Evolutionary conservation across 2,113 vertebrate species (phyloP).

Genomic region (Anas platyrhynchos): DNA sequence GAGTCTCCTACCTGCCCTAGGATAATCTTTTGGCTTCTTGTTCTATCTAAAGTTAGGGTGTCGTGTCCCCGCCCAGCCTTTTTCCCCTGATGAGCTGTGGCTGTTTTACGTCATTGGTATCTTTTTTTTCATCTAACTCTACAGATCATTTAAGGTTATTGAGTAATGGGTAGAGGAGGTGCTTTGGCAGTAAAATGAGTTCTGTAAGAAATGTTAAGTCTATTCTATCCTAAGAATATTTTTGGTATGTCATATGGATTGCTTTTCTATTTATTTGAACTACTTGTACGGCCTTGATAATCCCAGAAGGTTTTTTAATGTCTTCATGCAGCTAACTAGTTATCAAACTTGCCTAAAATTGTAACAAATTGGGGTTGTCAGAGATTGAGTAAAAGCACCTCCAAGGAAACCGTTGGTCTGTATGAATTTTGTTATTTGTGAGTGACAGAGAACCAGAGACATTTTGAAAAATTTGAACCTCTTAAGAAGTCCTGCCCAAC

Average conservation of each 20-base stretch:
- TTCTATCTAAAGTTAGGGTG: not conserved
- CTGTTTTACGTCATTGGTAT: not conserved
- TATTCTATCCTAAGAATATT: accelerated
- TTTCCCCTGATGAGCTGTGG: not conserved
- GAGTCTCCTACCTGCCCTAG: not conserved
- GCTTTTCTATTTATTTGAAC: not conserved
- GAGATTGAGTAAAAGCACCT: not conserved
- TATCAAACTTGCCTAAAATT: not conserved
- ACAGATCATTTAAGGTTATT: not conserved
- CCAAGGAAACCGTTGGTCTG: not conserved
- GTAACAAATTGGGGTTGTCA: not conserved
- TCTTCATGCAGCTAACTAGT: not conserved
- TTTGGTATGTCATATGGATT: not conserved
- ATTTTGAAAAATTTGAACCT: not conserved
- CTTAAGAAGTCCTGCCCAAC: not conserved
- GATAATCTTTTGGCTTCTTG: not conserved
- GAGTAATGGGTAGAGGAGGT: not conserved
- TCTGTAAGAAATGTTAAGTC: not conserved
- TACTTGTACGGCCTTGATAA: not conserved
- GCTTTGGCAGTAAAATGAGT: not conserved
- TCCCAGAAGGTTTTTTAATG: not conserved
- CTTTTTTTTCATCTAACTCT: not conserved
- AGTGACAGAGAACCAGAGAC: not conserved
- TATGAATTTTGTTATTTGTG: not conserved
- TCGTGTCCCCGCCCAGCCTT: not conserved